Percentiles rank a stretch among this genome's conserved stretches.
These are phyloP conservation scores for Atractosteus spatula DNA, from an alignment of 2,113 vertebrate species.

Conservation along the genomic window DNA sequence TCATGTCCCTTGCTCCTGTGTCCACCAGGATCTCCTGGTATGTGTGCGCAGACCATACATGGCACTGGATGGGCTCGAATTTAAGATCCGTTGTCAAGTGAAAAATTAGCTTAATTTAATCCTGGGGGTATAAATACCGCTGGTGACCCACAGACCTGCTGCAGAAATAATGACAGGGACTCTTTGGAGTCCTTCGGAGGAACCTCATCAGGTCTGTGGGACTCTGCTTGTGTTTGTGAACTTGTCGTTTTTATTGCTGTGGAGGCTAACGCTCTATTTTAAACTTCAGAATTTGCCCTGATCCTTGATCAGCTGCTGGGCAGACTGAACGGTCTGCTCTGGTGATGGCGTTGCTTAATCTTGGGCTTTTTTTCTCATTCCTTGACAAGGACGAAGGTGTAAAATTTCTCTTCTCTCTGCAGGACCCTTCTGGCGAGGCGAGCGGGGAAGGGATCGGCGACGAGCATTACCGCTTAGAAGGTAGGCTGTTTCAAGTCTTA, in stretches of 20 bases:
- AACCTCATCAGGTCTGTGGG: too few relatives aligned
- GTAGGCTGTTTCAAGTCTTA: constrained; percentile 56
- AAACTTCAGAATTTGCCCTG: too few relatives aligned
- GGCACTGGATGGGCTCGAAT: constrained; percentile 19
- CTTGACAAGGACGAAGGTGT: too few relatives aligned
- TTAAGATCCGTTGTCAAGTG: constrained; percentile 7
- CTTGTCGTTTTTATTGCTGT: too few relatives aligned
- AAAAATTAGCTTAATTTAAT: constrained; percentile 33
- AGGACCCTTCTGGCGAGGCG: constrained; percentile 80
- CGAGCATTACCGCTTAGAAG: constrained; percentile 91
- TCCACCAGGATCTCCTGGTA: constrained; percentile 42
- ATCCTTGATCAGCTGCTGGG: background rate
- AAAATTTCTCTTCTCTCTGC: constrained; percentile 32
- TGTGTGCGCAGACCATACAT: constrained; percentile 29
- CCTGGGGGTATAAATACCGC: constrained; percentile 24
- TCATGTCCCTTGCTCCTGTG: constrained; percentile 29
- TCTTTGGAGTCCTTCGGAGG: too few relatives aligned
- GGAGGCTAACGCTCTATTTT: too few relatives aligned
- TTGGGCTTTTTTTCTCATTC: too few relatives aligned
- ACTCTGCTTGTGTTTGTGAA: too few relatives aligned
- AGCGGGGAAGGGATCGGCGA: constrained; percentile 77
- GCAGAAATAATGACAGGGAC: constrained; percentile 40
- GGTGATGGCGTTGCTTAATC: too few relatives aligned
- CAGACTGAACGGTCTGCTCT: background rate
- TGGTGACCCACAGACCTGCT: constrained; percentile 15